Evolutionary conservation across 2,797 vertebrate genomes (phyloP).

Genomic region (Coranthus polyacanthus): DNA sequence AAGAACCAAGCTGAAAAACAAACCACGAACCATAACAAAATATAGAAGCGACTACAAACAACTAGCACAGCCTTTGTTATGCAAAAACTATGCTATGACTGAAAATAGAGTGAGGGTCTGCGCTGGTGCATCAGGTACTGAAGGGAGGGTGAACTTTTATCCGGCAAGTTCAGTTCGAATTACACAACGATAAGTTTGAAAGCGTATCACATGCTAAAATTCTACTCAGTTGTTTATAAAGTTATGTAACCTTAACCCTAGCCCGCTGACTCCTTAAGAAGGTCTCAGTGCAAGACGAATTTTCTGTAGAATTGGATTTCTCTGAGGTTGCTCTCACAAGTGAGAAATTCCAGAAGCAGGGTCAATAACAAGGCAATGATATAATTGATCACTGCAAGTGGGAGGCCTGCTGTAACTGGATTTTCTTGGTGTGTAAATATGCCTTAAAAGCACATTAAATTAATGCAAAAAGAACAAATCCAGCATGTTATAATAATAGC

Average conservation of each 20-base stretch:
- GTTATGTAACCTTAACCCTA: background rate
- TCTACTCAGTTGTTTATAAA: background rate
- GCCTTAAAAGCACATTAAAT: background rate
- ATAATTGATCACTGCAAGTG: background rate
- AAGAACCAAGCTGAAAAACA: conserved; percentile 57
- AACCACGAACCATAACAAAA: conserved; percentile 16
- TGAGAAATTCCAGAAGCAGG: conserved; percentile 14
- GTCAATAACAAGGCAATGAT: background rate
- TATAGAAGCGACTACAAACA: conserved; percentile 17
- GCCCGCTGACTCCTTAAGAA: too few relatives aligned
- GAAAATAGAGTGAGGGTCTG: conserved; percentile 22
- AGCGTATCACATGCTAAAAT: conserved; percentile 12
- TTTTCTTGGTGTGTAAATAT: background rate
- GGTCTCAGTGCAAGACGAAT: background rate
- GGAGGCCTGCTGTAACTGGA: background rate
- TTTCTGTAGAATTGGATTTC: background rate
- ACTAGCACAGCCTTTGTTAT: background rate
- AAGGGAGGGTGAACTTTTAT: background rate
- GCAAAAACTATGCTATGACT: background rate
- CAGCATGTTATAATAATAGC: background rate
- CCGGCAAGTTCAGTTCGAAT: conserved; percentile 5
- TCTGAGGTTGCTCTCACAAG: background rate
- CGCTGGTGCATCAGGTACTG: background rate
- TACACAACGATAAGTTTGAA: background rate
- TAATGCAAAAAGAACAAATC: background rate